Conservation (phyloP, 2,797 vertebrate genomes). For the Kryptolebias ocellatus region DNA sequence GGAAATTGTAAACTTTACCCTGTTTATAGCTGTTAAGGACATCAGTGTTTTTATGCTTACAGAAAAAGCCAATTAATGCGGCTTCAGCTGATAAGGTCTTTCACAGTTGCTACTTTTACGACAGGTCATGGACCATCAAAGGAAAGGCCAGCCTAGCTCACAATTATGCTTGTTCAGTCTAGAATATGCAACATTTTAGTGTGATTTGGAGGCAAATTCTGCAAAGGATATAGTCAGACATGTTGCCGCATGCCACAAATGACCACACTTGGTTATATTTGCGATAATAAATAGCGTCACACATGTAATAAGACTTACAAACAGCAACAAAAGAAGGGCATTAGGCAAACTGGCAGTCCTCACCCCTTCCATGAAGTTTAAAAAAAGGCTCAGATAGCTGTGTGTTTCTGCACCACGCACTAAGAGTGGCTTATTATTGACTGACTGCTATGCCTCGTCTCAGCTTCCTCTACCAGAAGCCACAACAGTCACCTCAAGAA, state of each 20-base stretch:
- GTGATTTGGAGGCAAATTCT: not conserved
- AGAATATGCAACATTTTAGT: not conserved
- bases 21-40: constrained; percentile 15
- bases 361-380: not conserved
- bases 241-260: not conserved
- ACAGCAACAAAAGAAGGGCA: not conserved
- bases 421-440: constrained; percentile 29
- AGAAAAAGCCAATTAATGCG: not conserved
- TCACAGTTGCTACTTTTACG: not conserved
- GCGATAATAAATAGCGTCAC: not conserved
- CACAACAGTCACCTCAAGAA: constrained; percentile 26
- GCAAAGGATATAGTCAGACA: not conserved
- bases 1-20: constrained; percentile 31
- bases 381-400: constrained; percentile 12
- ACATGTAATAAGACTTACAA: not conserved
- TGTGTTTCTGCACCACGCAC: constrained; percentile 5
- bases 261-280: not conserved
- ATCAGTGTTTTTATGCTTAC: constrained; percentile 11
- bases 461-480: constrained; percentile 16
- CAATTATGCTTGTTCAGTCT: not conserved
- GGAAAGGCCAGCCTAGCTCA: not conserved
- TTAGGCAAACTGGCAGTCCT: not conserved
- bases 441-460: constrained; percentile 9
- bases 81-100: not conserved
- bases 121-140: not conserved